phyloP scores from a whole-genome alignment of 2,113 vertebrate genomes.

The Reinhardtius hippoglossoides region DNA sequence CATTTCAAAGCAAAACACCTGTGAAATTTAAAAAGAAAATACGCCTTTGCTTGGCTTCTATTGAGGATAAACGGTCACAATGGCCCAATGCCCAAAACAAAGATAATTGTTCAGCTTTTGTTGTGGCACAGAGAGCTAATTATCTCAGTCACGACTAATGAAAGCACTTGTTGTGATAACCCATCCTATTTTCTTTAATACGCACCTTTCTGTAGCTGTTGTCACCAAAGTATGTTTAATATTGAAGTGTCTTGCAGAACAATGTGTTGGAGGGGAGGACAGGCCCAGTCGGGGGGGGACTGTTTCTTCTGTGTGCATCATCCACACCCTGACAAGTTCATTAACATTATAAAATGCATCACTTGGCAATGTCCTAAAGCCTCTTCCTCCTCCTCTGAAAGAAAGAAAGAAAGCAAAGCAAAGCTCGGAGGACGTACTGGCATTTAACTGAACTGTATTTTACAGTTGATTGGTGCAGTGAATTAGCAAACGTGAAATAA shows the following conservation, averaged over 20 bases:
- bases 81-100: constrained; percentile 38
- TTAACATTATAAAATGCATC: constrained; percentile 67
- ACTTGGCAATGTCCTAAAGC: constrained; percentile 51
- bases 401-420: constrained; percentile 43
- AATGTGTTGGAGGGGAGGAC: neutral
- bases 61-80: constrained; percentile 30
- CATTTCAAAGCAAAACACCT: constrained; percentile 61
- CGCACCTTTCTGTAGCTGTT: neutral
- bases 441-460: constrained; percentile 68
- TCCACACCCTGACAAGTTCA: constrained; percentile 48
- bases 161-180: constrained; percentile 16
- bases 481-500: constrained; percentile 52
- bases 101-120: constrained; percentile 15
- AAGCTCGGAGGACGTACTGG: constrained; percentile 61
- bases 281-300: neutral
- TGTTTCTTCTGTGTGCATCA: constrained; percentile 13
- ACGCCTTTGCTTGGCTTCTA: constrained; percentile 41
- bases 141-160: constrained; percentile 32
- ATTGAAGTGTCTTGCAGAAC: constrained; percentile 18
- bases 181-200: constrained; percentile 10
- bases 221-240: neutral
- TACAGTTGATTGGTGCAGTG: constrained; percentile 61
- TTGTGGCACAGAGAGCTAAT: constrained; percentile 32
- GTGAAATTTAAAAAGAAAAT: constrained; percentile 63
- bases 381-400: constrained; percentile 19